Percentiles rank a stretch among this genome's conserved stretches.
phyloP scores from a whole-genome alignment of 2,113 vertebrate species.

The Corythaixoides concolor region DNA sequence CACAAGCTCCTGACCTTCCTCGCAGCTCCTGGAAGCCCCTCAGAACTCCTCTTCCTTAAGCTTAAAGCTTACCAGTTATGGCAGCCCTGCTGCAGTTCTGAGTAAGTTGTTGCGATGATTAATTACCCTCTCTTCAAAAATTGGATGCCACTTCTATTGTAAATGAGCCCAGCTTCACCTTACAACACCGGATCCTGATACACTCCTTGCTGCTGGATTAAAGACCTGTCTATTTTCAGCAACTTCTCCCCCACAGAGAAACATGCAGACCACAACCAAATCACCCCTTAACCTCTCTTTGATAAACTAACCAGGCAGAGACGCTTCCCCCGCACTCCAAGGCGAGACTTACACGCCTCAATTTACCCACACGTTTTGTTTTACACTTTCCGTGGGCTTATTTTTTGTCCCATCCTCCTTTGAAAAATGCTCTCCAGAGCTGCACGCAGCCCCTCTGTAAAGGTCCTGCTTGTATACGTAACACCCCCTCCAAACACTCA shows the following conservation, averaged over 20 bases:
- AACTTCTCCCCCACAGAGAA: background rate
- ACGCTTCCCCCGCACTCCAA: background rate
- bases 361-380: background rate
- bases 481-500: background rate
- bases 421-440: background rate
- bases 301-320: background rate
- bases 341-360: background rate
- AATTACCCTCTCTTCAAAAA: conserved; percentile 34
- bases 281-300: background rate
- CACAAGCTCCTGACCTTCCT: background rate
- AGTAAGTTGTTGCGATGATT: conserved; percentile 18
- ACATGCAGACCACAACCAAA: background rate
- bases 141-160: background rate
- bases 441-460: background rate
- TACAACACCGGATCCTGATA: background rate
- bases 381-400: background rate
- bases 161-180: conserved; percentile 50
- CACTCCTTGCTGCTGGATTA: conserved; percentile 18
- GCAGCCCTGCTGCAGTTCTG: background rate
- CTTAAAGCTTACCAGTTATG: accelerated
- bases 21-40: background rate
- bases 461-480: background rate
- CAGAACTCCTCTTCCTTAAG: background rate
- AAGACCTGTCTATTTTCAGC: conserved; percentile 9
- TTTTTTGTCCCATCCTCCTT: background rate